Evolutionary conservation across 2,888 invertebrate genomes (phyloP).

Genomic region (Cheilosia soror): DNA sequence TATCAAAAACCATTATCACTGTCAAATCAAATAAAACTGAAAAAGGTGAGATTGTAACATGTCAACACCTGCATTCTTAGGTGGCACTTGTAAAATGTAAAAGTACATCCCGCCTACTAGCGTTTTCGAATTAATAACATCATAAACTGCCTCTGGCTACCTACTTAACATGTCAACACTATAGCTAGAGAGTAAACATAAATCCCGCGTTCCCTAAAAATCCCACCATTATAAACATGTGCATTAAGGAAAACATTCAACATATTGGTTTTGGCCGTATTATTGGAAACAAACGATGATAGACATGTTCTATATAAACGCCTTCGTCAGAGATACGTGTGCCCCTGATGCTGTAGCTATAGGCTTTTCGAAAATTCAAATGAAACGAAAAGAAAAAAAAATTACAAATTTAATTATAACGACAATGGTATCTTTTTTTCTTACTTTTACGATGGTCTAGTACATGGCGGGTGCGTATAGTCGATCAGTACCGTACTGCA

Average conservation of each 20-base stretch:
- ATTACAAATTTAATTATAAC: constrained; percentile 9
- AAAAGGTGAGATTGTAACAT: background rate
- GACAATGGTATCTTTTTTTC: constrained; percentile 1
- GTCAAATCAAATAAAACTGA: background rate
- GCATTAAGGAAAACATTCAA: constrained; percentile 30
- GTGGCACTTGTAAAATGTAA: background rate
- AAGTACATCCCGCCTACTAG: background rate
- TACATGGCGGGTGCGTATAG: no score
- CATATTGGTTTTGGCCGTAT: constrained; percentile 24
- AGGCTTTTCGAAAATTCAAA: background rate
- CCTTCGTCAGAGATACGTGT: background rate
- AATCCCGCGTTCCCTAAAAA: background rate
- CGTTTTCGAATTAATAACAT: background rate
- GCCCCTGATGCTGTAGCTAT: background rate
- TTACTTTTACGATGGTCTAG: constrained; percentile 3
- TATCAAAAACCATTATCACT: no score
- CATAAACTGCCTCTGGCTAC: background rate
- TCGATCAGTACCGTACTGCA: background rate
- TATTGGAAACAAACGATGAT: constrained; percentile 58
- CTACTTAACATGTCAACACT: constrained; percentile 42
- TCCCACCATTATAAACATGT: constrained; percentile 7
- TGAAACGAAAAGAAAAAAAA: background rate
- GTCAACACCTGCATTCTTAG: constrained; percentile 12
- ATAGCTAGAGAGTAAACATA: constrained; percentile 24
- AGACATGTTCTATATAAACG: constrained; percentile 41